Conservation (phyloP, 1,140 invertebrate species). For the Nilaparvata lugens region DNA sequence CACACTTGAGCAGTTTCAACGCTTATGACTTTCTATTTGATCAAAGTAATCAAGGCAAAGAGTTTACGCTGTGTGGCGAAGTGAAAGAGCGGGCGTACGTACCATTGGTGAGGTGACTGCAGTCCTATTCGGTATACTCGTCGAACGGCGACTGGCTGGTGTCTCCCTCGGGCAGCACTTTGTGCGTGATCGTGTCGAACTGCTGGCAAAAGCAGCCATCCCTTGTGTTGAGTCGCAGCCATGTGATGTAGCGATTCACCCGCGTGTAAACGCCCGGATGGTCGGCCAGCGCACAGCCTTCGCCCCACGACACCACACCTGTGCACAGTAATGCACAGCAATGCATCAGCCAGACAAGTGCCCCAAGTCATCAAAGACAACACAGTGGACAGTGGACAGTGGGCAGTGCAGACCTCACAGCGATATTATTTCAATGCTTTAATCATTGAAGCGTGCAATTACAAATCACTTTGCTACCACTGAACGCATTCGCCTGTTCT, state of each 20-base stretch:
- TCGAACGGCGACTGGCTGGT: neutral
- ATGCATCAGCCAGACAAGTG: neutral
- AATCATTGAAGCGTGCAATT: neutral
- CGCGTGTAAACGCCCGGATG: constrained; percentile 77
- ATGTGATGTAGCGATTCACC: constrained; percentile 62
- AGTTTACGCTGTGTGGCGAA: no score
- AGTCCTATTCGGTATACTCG: neutral
- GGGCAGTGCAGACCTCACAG: neutral
- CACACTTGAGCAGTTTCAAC: no score
- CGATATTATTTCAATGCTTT: neutral
- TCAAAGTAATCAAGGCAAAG: no score
- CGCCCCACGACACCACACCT: constrained; percentile 60
- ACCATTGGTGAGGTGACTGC: no score
- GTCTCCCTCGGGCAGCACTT: constrained; percentile 2
- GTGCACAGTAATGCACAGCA: neutral
- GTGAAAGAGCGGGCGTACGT: no score
- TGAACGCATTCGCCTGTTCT: neutral
- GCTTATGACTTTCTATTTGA: no score
- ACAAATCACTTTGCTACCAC: neutral
- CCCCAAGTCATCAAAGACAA: neutral
- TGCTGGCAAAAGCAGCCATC: constrained; percentile 8
- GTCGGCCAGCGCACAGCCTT: constrained; percentile 64
- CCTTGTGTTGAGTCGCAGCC: constrained; percentile 40
- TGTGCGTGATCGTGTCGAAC: constrained; percentile 1
- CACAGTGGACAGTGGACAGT: neutral